These are phyloP conservation scores for Rhabdornis inornatus DNA, from an alignment of 2,113 vertebrate genomes.

Conservation along the genomic window DNA sequence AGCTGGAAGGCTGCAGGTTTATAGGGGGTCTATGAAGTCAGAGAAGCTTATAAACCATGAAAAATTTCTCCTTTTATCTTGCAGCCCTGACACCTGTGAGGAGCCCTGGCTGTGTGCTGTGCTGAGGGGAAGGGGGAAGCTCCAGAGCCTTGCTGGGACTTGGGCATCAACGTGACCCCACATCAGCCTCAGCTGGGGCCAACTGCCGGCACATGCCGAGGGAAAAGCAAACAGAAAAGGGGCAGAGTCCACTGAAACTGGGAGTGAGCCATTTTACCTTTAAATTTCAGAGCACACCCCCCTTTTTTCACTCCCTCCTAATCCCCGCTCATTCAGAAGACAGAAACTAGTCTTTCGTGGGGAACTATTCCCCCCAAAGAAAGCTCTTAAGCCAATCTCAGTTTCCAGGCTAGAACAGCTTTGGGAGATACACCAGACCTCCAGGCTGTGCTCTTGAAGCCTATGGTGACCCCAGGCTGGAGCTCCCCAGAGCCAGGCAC, in stretches of 20 bases:
- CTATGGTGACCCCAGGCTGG: background rate
- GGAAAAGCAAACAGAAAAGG: background rate
- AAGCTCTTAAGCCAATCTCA: background rate
- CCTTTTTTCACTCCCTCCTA: background rate
- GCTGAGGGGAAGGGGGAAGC: background rate
- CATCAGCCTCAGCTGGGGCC: background rate
- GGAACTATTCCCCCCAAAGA: background rate
- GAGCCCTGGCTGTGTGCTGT: background rate
- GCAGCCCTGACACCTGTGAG: background rate
- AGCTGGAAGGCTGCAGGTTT: background rate
- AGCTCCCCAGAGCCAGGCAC: background rate
- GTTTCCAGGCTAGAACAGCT: background rate
- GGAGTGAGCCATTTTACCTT: background rate
- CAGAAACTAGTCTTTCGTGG: background rate
- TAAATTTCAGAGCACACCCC: background rate
- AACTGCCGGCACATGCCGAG: accelerated
- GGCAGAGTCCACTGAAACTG: background rate
- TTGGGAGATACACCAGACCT: background rate
- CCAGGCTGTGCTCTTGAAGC: background rate
- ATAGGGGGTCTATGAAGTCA: background rate
- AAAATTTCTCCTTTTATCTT: background rate
- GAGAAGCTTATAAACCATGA: background rate
- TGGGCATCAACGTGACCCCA: background rate
- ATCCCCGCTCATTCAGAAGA: background rate
- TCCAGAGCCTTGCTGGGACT: background rate